Evolutionary conservation across 2,797 vertebrate species (phyloP).

Genomic region (Brachyalestes nurse): DNA sequence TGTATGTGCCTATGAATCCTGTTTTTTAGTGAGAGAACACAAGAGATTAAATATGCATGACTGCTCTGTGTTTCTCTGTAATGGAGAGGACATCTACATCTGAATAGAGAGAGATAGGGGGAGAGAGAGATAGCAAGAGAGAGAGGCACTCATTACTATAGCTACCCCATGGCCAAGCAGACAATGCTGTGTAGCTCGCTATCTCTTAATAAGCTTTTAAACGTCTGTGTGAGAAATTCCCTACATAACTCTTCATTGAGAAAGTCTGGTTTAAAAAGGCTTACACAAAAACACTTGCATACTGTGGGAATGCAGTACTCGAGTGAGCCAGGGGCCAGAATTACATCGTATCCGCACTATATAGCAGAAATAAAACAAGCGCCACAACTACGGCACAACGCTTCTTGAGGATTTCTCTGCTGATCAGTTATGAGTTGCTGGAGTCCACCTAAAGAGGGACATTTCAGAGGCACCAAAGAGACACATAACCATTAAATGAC

Average conservation of each 20-base stretch:
- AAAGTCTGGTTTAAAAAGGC: constrained; percentile 29
- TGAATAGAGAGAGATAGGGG: constrained; percentile 5
- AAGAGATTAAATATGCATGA: constrained; percentile 28
- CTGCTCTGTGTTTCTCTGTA: constrained; percentile 1
- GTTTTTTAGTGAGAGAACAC: constrained; percentile 4
- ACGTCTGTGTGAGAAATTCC: constrained; percentile 36
- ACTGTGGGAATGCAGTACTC: constrained; percentile 29
- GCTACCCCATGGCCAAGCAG: background rate
- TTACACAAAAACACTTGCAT: constrained; percentile 8
- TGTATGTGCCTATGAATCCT: background rate
- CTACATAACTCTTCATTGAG: constrained; percentile 32
- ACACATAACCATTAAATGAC: too few relatives aligned
- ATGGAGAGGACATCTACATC: constrained; percentile 8
- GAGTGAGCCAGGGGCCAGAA: constrained; percentile 31
- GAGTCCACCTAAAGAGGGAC: background rate
- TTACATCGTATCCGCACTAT: constrained; percentile 28
- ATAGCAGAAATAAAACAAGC: constrained; percentile 7
- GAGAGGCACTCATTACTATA: constrained; percentile 4
- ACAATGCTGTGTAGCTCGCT: constrained; percentile 34
- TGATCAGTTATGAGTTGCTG: background rate
- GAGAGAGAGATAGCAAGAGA: background rate
- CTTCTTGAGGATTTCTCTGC: constrained; percentile 4
- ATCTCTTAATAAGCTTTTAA: constrained; percentile 36
- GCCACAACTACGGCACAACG: background rate
- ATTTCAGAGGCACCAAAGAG: background rate